A percentile compares a stretch with the other conserved stretches of the same genome.
Evolutionary conservation across 2,888 invertebrate species (phyloP).

Genomic region (Ptychoptera albimana): DNA sequence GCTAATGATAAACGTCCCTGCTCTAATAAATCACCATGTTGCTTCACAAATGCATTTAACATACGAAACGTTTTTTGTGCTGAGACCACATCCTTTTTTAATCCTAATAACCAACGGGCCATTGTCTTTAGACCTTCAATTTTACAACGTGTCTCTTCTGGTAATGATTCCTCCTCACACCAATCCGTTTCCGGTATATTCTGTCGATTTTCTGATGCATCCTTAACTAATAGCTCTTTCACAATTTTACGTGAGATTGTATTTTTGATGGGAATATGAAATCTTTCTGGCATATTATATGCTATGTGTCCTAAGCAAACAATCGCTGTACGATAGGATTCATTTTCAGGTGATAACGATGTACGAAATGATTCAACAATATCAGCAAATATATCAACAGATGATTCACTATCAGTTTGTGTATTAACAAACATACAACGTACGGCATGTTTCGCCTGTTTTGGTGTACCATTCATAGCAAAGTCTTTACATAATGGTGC

Average conservation of each 20-base stretch:
- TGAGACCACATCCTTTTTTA: constrained; percentile 73
- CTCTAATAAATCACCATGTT: constrained; percentile 71
- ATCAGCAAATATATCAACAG: constrained; percentile 59
- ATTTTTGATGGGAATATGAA: constrained; percentile 80
- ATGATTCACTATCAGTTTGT: constrained; percentile 10
- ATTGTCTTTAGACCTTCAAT: constrained; percentile 91
- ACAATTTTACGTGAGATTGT: constrained; percentile 92
- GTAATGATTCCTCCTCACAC: constrained; percentile 75
- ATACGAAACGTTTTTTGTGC: constrained; percentile 90
- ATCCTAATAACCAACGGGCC: constrained; percentile 87
- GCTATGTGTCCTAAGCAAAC: constrained; percentile 92
- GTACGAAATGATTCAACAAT: constrained; percentile 65
- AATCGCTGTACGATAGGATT: constrained; percentile 82
- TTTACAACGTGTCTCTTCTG: constrained; percentile 83
- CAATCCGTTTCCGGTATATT: constrained; percentile 34
- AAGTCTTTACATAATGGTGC: constrained; percentile 78
- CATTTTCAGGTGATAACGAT: constrained; percentile 56
- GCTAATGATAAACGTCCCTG: constrained; percentile 61
- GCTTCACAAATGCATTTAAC: constrained; percentile 83
- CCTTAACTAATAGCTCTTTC: constrained; percentile 83
- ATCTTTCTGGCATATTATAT: constrained; percentile 77
- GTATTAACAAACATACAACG: constrained; percentile 80
- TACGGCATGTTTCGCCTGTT: constrained; percentile 93
- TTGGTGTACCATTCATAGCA: constrained; percentile 77
- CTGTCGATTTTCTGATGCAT: constrained; percentile 39